Conservation (phyloP, 2,888 invertebrate genomes). For the Plagodis dolabraria region DNA sequence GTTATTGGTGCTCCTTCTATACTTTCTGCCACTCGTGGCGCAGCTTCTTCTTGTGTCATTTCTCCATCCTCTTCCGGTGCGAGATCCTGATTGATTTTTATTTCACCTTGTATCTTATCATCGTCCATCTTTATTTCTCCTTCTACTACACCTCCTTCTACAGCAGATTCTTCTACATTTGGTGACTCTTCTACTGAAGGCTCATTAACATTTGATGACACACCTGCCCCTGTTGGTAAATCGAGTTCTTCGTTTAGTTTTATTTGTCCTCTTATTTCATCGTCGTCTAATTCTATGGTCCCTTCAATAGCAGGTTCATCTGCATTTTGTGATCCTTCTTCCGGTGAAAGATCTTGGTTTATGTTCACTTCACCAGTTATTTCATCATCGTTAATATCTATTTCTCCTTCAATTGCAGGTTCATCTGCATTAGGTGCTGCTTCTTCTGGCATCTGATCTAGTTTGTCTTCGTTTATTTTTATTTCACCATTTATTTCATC, state of each 20-base stretch:
- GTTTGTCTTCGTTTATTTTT: not conserved
- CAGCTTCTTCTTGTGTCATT: no score
- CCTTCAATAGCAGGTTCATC: not conserved
- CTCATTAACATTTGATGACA: no score
- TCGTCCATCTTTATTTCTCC: not conserved
- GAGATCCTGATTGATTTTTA: no score
- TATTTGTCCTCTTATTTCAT: not conserved
- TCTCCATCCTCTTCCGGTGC: no score
- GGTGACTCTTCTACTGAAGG: not conserved
- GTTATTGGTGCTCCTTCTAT: no score
- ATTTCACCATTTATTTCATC: constrained; percentile 1
- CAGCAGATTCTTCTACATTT: not conserved
- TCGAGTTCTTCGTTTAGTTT: no score
- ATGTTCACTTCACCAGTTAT: constrained; percentile 2
- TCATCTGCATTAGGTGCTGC: not conserved
- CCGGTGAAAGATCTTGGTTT: not conserved
- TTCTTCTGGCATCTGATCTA: no score
- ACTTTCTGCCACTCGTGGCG: no score
- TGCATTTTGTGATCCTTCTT: not conserved
- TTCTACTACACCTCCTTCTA: not conserved
- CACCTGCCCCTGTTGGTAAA: no score
- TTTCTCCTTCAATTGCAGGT: constrained; percentile 2
- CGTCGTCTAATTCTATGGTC: not conserved
- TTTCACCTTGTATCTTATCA: no score
- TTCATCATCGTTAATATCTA: not conserved